phyloP scores from a whole-genome alignment of 2,113 vertebrate genomes.

The Solea solea region DNA sequence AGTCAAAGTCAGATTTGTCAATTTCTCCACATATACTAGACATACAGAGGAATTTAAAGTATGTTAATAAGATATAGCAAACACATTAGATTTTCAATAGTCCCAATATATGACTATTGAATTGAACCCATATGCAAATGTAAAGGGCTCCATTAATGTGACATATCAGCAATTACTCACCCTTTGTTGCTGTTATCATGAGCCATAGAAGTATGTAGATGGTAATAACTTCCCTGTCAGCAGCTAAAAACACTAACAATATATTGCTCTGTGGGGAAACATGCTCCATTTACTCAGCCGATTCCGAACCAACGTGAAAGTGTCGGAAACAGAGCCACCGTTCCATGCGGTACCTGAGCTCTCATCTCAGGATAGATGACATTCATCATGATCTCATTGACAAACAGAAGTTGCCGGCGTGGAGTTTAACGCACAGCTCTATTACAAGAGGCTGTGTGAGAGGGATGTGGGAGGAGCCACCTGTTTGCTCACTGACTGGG shows the following conservation, averaged over 20 bases:
- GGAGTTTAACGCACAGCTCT: slow-evolving; percentile 12
- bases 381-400: slow-evolving; percentile 27
- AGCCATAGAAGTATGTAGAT: slow-evolving; percentile 6
- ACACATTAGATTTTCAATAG: too few species aligned
- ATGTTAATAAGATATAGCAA: too few species aligned
- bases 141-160: too few species aligned
- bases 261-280: slow-evolving; percentile 40
- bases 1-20: too few species aligned
- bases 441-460: neutral
- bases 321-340: slow-evolving; percentile 32
- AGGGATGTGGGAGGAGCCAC: neutral
- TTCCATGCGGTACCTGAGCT: slow-evolving; percentile 6
- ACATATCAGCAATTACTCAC: neutral
- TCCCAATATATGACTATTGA: too few species aligned
- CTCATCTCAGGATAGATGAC: slow-evolving; percentile 45
- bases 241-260: slow-evolving; percentile 32
- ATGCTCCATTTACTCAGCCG: slow-evolving; percentile 53
- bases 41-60: too few species aligned
- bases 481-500: neutral
- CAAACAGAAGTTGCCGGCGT: neutral
- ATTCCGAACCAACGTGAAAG: slow-evolving; percentile 33
- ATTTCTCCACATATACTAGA: too few species aligned
- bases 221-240: slow-evolving; percentile 48
- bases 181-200: slow-evolving; percentile 23
- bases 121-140: too few species aligned